phyloP scores from a whole-genome alignment of 2,113 vertebrate genomes.

The Notiomystis cincta region DNA sequence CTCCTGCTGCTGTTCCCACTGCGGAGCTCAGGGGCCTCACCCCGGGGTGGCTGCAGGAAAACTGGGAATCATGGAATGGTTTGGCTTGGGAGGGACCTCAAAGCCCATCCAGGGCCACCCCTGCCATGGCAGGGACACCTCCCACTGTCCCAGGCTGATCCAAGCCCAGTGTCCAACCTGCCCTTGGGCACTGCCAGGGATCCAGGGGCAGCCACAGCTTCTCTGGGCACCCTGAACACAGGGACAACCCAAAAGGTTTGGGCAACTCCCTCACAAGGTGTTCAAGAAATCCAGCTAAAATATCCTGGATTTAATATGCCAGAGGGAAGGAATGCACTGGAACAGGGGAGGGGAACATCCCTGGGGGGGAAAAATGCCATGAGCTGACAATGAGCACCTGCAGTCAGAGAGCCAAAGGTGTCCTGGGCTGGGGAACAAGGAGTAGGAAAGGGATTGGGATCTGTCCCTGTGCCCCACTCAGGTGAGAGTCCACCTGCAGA shows the following conservation, averaged over 20 bases:
- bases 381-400: background rate
- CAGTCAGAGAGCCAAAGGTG: background rate
- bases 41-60: background rate
- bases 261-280: background rate
- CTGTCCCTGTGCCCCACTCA: background rate
- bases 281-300: background rate
- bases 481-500: background rate
- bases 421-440: background rate
- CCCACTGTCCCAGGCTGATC: background rate
- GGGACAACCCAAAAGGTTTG: background rate
- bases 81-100: rapidly evolving
- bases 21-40: background rate
- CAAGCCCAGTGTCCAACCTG: background rate
- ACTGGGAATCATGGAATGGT: background rate
- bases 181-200: background rate
- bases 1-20: background rate
- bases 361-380: background rate
- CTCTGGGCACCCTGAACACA: background rate
- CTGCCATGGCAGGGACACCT: background rate
- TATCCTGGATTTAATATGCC: background rate
- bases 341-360: background rate
- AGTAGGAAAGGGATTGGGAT: background rate
- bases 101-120: background rate
- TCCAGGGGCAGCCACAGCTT: background rate
- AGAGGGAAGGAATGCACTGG: background rate